Evolutionary conservation across 1,140 invertebrate species (phyloP), one percentile per base, ranked within the genome.

Genomic region (Ceratina australensis): DNA sequence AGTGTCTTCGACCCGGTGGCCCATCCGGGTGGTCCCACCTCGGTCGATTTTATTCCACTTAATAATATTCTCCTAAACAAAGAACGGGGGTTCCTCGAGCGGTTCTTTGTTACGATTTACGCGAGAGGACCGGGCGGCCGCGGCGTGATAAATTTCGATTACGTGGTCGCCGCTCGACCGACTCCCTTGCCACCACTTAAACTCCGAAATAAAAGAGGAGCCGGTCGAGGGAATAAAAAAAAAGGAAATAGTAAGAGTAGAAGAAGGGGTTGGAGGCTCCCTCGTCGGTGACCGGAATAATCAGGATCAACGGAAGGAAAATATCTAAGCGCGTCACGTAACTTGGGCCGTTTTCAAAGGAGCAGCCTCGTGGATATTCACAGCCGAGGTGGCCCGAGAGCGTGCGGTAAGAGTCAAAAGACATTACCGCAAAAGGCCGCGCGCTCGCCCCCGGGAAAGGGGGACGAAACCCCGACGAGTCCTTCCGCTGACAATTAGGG

Each of bases 311-410:
- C 66, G 66, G 33, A 61, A 78, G 61, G 82, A 85, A 84, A 85
- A 85, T 85, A 84, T 79, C 82, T 79, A 85, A 84, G 79, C 83
- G 61, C 54, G 83, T 85, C 83, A 85, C 83, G 83, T 85, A 85
- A 64, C 42, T 71, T 57, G 50, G 63, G 59, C 24, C 22, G 49
- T 76, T 67, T 69, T 72, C 75, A 85, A 84, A 85, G 72, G 57
- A 56, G 42, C 50, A 71, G 47, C 63, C 50, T 10, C 71, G 47
- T 18, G 71, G 16, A 15, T 65, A 79, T 69, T 79, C 72, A 76
- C 63, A 57, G 50, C 0, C 59, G 47, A 67, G 82, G 82, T 84
- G 72, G 79, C 75, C 79, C 74, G n/a, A 79, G 66, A 79, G 66
- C 69, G 49, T 42, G 83, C 61, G 76, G 71, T 54, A 64, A 69